Percentiles rank a stretch among this genome's conserved stretches.
phyloP scores from a whole-genome alignment of 2,113 vertebrate genomes.

The Poecile atricapillus region DNA sequence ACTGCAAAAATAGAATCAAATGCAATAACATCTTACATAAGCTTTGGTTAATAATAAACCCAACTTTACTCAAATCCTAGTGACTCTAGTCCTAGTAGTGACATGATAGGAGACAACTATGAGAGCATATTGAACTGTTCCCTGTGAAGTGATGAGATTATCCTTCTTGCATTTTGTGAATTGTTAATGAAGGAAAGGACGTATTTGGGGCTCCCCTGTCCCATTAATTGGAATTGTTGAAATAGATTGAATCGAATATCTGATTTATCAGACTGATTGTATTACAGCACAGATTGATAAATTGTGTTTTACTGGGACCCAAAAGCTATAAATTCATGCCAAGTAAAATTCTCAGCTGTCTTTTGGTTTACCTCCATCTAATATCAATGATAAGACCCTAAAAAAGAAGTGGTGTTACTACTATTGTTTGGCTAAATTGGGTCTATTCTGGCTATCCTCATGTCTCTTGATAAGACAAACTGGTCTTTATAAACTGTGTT shows the following conservation, averaged over 20 bases:
- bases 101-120: not conserved
- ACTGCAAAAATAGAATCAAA: constrained; percentile 35
- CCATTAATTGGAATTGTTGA: not conserved
- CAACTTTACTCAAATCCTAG: constrained; percentile 40
- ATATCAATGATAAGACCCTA: not conserved
- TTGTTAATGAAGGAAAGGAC: not conserved
- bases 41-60: constrained; percentile 39
- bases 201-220: not conserved
- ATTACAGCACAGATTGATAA: not conserved
- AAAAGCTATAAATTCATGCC: not conserved
- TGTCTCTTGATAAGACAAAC: not conserved
- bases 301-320: not conserved
- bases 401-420: not conserved
- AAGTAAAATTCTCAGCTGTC: not conserved
- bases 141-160: not conserved
- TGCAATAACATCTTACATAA: constrained; percentile 36
- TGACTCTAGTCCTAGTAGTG: not conserved
- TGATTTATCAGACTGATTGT: not conserved
- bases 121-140: not conserved
- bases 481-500: not conserved
- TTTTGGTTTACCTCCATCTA: not conserved
- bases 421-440: not conserved
- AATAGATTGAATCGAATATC: not conserved
- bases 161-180: not conserved
- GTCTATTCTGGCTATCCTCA: not conserved